Base-by-base conservation (phyloP, 2,888 invertebrate species). In the Emesis castigata region DNA sequence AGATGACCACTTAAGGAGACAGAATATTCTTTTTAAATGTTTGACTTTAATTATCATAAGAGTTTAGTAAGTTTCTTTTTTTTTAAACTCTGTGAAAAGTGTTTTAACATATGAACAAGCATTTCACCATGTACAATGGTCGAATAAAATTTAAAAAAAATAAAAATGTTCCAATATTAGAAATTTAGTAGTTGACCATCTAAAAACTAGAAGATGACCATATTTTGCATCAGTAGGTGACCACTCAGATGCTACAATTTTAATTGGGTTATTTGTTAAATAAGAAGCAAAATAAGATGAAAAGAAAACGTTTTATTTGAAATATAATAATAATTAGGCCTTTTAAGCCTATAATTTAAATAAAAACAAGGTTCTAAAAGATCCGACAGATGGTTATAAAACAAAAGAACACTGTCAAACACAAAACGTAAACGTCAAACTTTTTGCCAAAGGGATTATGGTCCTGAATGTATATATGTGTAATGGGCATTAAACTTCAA, bases 171-270 rank as follows among this genome's bases (percentile, higher is more conserved):
- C 74, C 22, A 71, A 71, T 80, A 77, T 80, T 77, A 77, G 77
- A 75, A 56, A 74, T 80, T 80, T 80, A 71, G 80, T 80, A 80
- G 80, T 80, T 80, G 80, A 77, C 80, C 77, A 80, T 77, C 74
- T 71, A 80, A 80, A 80, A 80, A 77, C 69, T 79, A 79, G 75
- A 56, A 79, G 79, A 75, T 79, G 79, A 79, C 79, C 79, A 72
- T 79, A 79, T 79, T 79, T 75, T 72, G 79, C 79, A 79, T 75
- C 79, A 79, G 79, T 79, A 75, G 79, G 26, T 79, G 75, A 79
- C 79, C 75, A 75, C 34, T 75, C 75, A 78, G 71, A 79, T 79
- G 69, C 69, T 65, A 39, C 29, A 79, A 56, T 79, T 79, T 79
- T 75, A 79, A 80, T 80, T 71, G 80, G 71, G 80, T 80, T 80